Conservation (phyloP, 35 echinoderm and acorn worm species). For the Heliocidaris tuberculata region DNA sequence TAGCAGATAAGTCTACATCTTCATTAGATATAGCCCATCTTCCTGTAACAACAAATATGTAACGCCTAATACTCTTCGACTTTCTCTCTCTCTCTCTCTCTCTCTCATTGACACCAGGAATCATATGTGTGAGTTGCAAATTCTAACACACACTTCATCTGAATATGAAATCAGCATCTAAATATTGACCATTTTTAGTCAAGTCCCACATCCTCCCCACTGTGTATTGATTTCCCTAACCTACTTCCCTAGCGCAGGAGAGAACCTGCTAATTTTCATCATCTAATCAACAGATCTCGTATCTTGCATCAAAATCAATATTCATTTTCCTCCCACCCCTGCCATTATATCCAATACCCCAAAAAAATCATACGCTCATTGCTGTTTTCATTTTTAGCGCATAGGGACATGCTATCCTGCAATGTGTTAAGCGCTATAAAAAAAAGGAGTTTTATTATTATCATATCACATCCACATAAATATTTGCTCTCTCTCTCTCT, state of each 20-base stretch:
- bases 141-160: background rate
- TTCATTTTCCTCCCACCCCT: background rate
- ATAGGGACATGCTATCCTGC: too few relatives aligned
- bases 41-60: background rate
- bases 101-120: too few relatives aligned
- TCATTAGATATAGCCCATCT: background rate
- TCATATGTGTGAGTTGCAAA: background rate
- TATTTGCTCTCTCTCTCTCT: too few relatives aligned
- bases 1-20: background rate
- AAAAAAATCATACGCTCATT: background rate
- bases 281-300: background rate
- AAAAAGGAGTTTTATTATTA: too few relatives aligned
- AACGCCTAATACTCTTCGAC: background rate
- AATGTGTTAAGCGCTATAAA: too few relatives aligned
- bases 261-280: background rate
- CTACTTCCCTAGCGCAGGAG: background rate
- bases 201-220: background rate
- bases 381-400: too few relatives aligned
- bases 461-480: too few relatives aligned
- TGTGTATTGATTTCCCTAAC: background rate
- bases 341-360: background rate
- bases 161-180: background rate
- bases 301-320: background rate
- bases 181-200: background rate
- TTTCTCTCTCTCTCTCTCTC: too few relatives aligned